phyloP scores from a whole-genome alignment of 2,888 invertebrate species.

The Ornithoptera priamus region DNA sequence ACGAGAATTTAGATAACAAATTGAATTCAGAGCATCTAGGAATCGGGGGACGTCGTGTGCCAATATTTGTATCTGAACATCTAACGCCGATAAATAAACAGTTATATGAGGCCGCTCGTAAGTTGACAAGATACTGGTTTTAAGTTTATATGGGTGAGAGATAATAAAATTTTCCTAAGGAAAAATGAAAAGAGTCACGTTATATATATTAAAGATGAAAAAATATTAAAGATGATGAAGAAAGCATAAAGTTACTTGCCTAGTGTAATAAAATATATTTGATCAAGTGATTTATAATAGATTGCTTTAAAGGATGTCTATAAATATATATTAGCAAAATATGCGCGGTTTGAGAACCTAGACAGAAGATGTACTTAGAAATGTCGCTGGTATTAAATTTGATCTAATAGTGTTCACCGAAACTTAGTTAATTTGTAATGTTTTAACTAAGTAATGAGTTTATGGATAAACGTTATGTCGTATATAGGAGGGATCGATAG shows the following conservation, averaged over 20 bases:
- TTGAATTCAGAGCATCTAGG: background rate
- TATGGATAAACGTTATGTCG: background rate
- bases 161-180: background rate
- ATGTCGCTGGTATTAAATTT: background rate
- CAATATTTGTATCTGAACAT: conserved; percentile 1
- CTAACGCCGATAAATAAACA: background rate
- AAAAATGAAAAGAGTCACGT: background rate
- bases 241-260: background rate
- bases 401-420: background rate
- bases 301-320: background rate
- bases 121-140: background rate
- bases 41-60: background rate
- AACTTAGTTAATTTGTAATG: background rate
- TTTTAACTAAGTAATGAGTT: background rate
- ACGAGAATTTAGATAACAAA: background rate
- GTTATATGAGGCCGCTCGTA: background rate
- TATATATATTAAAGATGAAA: background rate
- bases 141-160: background rate
- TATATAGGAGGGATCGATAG: no score
- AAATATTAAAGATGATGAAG: background rate
- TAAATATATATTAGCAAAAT: background rate
- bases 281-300: background rate
- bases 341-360: background rate
- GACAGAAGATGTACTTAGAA: background rate
- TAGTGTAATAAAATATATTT: no score